These are phyloP conservation scores for Stenchaetothrips biformis DNA, from an alignment of 2,888 invertebrate genomes.

Conservation along the genomic window DNA sequence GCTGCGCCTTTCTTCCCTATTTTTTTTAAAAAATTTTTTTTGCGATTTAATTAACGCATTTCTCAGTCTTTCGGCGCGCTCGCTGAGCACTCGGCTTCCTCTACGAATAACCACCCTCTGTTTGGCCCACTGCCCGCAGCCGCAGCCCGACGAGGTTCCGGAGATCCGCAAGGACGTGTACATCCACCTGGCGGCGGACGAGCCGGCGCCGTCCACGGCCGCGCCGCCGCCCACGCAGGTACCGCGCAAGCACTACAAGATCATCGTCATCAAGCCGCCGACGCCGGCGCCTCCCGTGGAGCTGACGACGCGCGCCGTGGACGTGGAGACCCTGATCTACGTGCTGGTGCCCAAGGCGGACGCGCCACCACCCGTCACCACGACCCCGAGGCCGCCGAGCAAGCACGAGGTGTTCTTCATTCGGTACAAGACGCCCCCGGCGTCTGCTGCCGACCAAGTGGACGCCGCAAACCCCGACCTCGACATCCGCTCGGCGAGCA, in stretches of 20 bases:
- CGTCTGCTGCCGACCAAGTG: background rate
- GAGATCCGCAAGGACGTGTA: conserved; percentile 4
- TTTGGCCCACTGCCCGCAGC: too few species aligned
- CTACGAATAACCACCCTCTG: too few species aligned
- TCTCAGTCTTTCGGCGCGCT: too few species aligned
- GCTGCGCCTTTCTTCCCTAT: too few species aligned
- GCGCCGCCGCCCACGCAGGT: background rate
- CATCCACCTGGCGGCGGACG: conserved; percentile 15
- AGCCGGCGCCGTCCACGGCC: background rate
- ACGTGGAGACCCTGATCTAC: conserved; percentile 14
- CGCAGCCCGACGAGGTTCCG: background rate
- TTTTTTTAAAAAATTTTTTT: too few species aligned
- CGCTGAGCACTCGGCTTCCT: too few species aligned
- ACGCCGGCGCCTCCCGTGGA: background rate
- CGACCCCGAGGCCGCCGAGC: background rate
- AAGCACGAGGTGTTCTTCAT: conserved; percentile 20
- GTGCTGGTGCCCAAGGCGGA: background rate
- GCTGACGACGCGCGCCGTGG: conserved; percentile 1
- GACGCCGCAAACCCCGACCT: background rate
- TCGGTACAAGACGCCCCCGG: background rate
- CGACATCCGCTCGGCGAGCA: background rate
- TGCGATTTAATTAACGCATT: too few species aligned
- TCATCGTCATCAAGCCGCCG: conserved; percentile 11
- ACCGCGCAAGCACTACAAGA: conserved; percentile 18
- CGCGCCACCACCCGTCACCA: background rate